Conservation (phyloP, 1,140 invertebrate genomes). For the Lepidurus couesii region DNA sequence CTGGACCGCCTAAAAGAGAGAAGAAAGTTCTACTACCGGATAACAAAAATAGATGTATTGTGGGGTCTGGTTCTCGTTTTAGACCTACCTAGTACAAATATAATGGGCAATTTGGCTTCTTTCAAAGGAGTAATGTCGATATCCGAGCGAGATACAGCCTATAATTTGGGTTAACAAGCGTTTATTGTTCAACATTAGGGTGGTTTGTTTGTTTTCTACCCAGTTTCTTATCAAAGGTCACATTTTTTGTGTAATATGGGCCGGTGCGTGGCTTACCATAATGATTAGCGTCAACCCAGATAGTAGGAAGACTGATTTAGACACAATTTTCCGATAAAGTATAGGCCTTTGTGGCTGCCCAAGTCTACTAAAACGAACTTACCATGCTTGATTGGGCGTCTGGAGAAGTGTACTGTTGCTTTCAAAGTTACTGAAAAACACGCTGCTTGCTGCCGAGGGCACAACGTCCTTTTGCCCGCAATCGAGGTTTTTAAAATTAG, state of each 20-base stretch:
- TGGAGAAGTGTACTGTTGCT: neutral
- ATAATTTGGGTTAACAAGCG: neutral
- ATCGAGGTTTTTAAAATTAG: neutral
- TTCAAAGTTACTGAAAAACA: neutral
- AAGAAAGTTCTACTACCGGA: neutral
- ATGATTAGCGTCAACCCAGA: neutral
- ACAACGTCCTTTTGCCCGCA: neutral
- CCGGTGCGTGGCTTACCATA: neutral
- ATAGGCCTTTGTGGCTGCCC: neutral
- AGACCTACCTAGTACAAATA: conserved; percentile 46
- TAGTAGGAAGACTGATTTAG: neutral
- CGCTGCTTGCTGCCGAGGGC: neutral
- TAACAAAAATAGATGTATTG: neutral
- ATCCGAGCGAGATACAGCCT: conserved; percentile 40
- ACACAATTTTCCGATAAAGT: neutral
- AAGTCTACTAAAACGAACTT: neutral
- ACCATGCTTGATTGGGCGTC: neutral
- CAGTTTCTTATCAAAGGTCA: neutral
- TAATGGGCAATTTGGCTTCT: conserved; percentile 45
- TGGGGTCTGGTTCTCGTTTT: neutral
- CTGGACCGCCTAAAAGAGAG: conserved; percentile 39
- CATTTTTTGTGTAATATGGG: neutral
- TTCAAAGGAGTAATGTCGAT: conserved; percentile 43
- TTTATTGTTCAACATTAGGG: neutral
- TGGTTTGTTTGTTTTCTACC: neutral